Evolutionary conservation across 2,797 vertebrate species (phyloP).

Genomic region (Balearica regulorum): DNA sequence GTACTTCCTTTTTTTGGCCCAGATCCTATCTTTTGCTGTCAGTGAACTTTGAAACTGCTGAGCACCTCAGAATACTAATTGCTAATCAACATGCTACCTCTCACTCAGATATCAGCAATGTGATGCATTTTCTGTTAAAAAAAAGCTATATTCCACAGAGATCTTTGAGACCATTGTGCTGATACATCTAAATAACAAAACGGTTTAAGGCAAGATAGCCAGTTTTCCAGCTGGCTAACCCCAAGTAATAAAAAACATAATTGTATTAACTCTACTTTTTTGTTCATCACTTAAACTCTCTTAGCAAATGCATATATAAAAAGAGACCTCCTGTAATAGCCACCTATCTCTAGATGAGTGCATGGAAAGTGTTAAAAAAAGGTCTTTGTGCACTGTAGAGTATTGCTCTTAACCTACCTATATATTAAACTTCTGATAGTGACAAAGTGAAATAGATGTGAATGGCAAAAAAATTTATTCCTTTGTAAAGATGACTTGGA

Average conservation of each 20-base stretch:
- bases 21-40: neutral
- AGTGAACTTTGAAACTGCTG: neutral
- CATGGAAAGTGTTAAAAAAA: neutral
- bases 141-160: neutral
- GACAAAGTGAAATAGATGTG: constrained; percentile 56
- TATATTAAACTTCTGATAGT: neutral
- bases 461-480: constrained; percentile 70
- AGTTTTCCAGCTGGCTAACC: neutral
- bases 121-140: neutral
- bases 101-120: neutral
- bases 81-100: neutral
- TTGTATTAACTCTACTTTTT: neutral
- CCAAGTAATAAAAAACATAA: neutral
- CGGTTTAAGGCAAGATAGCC: neutral
- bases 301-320: neutral
- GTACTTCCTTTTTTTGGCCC: neutral
- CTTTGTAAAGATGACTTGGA: constrained; percentile 71
- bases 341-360: neutral
- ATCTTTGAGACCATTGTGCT: neutral
- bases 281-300: neutral
- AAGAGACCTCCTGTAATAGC: neutral
- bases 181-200: neutral
- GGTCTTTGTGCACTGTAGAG: neutral
- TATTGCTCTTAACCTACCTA: neutral
- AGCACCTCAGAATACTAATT: neutral